Evolutionary conservation across 2,888 invertebrate species (phyloP), one percentile per base, ranked within the genome.

Genomic region (Ethmia dodecea): DNA sequence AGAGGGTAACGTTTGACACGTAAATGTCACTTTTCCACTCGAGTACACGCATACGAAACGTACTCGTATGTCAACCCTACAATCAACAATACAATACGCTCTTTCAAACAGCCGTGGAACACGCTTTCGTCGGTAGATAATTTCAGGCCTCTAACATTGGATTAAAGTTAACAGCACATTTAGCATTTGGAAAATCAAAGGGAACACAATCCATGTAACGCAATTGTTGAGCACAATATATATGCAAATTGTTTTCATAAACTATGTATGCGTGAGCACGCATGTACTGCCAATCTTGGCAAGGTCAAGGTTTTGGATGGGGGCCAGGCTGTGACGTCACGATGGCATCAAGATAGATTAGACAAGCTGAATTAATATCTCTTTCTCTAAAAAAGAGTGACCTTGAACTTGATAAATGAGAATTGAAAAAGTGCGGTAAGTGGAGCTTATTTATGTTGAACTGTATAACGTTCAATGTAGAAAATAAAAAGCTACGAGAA

Each of bases 241-340:
- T 60, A 76, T 74, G 72, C 57, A 70, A 74, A 79, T 73, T 54
- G 60, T 64, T 74, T 65, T 69, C 63, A 71, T 69, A 71, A 69
- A 68, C 63, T 61, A 47, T 51, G 47, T 47, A 57, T 64, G 63
- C 65, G 65, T 63, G 60, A 64, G 55, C 51, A 60, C 60, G 62
- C 64, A 67, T 66, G 60, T 58, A 60, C 60, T 59, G 58, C 56
- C 57, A 59, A 61, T 68, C 54, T 56, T 47, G 48, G 54, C 74
- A 78, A 77, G 76, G 80, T 66, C 69, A 60, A 45, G 43, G 46
- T 48, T 60, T 73, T 81, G 79, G 80, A 77, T 57, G 43, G 45
- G 42, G 45, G 74, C 79, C 78, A 79, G 68, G 45, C 53, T 45
- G 43, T 55, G 49, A 55, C 42, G 55, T 55, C 55, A 59, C 27